Evolutionary conservation across 2,888 invertebrate species (phyloP), one percentile per base, ranked within the genome.

Genomic region (Linyphia triangularis): DNA sequence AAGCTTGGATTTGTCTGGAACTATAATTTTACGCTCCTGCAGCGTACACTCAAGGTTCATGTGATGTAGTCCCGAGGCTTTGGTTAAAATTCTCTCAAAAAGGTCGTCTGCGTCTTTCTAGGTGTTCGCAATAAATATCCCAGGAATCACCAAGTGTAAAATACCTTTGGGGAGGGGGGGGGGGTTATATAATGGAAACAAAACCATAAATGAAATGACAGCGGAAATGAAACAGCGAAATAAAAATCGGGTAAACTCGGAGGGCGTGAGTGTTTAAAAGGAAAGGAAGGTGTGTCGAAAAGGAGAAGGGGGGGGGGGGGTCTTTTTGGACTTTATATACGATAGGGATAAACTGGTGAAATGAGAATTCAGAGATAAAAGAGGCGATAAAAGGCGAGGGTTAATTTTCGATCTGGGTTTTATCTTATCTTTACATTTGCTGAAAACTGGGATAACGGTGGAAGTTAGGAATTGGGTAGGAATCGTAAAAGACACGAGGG

Each of bases 131-230:
- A 59, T 75, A 79, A 67, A 79, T 26, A 6, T 16, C 67, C 19
- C 10, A 19, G 7, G 40, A 79, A 79, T 63, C 33, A 9, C 65
- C 78, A 79, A 67, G 78, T 79, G 78, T 26, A 79, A 79, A 79
- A 65, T 79, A 65, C 51, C 30, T 67, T 67, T 51, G 43, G 28
- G 30, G 63, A 51, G 67, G 28, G 19, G 33, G 33, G 33, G 33
- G 9, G 33, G n/a, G n/a, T n/a, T n/a, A n/a, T 24, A 67, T 81
- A 69, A 81, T 81, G 69, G 59, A 81, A 81, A 81, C 69, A 81
- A 57, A 81, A 81, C 67, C 24, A 40, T n/a, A 37, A 40, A 19
- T 16, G 16, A 40, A 6, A 2, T 19, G 69, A n/a, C 19, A 33
- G 19, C 4, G 69, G 33, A 19, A 69, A 69, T 22, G 69, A 33